phyloP scores from a whole-genome alignment of 2,797 vertebrate species.

The Scyliorhinus canicula region DNA sequence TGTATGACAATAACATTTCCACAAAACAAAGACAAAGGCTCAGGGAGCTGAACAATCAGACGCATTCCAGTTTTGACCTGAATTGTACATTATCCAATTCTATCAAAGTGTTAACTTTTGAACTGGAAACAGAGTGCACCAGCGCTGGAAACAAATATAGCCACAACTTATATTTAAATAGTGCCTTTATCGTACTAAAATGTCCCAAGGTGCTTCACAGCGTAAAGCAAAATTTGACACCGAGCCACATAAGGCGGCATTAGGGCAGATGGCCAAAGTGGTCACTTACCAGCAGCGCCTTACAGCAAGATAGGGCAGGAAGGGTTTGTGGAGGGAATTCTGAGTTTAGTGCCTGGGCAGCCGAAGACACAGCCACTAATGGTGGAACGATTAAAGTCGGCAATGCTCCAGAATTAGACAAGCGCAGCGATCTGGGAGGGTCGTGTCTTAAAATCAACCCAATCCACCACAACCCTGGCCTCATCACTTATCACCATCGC shows the following conservation, averaged over 20 bases:
- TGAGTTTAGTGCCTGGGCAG: neutral
- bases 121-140: neutral
- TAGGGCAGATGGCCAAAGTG: neutral
- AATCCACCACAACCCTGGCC: too few species aligned
- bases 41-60: neutral
- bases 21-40: neutral
- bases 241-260: neutral
- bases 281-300: neutral
- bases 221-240: neutral
- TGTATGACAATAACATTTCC: neutral
- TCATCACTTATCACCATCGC: neutral
- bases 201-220: neutral
- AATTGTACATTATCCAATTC: neutral
- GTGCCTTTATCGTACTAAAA: neutral
- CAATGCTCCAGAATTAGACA: neutral
- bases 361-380: too few species aligned
- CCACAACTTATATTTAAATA: neutral
- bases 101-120: neutral
- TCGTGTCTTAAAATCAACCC: neutral
- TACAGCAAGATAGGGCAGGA: too few species aligned
- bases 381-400: neutral
- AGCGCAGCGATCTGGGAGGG: neutral
- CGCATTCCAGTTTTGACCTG: neutral
- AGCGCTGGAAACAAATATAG: neutral
- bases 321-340: neutral